Base-by-base conservation (phyloP, 2,797 vertebrate species). In the Syngnathus rostellatus region DNA sequence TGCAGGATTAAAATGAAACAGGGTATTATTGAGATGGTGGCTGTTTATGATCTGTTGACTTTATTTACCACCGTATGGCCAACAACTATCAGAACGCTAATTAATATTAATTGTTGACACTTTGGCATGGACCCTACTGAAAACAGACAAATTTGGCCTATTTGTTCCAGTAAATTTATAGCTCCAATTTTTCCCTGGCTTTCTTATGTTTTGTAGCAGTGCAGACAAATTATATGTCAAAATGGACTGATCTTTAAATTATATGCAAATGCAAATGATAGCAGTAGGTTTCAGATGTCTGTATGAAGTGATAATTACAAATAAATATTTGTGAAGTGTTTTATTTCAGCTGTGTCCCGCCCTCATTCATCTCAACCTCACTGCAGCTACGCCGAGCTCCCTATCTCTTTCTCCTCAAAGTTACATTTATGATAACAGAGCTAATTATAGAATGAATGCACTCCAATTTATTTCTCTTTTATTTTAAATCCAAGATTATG, bases 71-170 rank as follows among this genome's bases (percentile, higher is more conserved):
- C 19, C 19, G 3, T 21, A 8, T n/a, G 8, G 50, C 19, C 50
- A 51, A 19, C 19, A 51, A n/a, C 16, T 51, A n/a, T 51, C n/a
- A n/a, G n/a, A 21, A 0, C 19, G 6, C n/a, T n/a, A 51, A 51
- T 51, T 51, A 19, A n/a, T 51, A 51, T 51, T 51, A 54, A 53
- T 53, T 53, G n/a, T 53, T 53, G 51, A 53, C 51, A 53, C n/a
- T 53, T 8, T 21, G 8, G 50, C 7, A 9, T 21, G 50, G 21
- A 25, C 21, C 51, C 51, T 54, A 21, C 8, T 54, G 7, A 2
- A 19, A 54, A 54, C 1, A 53, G 21, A 53, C 21, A 21, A 53
- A 21, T 53, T 53, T 53, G 50, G 19, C 50, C 19, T 2, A 2
- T 54, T 11, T 54, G 21, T 25, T 54, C 51, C 8, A 25, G 51